Conservation (phyloP, 2,797 vertebrate species). For the Lagocephalus sceleratus region DNA sequence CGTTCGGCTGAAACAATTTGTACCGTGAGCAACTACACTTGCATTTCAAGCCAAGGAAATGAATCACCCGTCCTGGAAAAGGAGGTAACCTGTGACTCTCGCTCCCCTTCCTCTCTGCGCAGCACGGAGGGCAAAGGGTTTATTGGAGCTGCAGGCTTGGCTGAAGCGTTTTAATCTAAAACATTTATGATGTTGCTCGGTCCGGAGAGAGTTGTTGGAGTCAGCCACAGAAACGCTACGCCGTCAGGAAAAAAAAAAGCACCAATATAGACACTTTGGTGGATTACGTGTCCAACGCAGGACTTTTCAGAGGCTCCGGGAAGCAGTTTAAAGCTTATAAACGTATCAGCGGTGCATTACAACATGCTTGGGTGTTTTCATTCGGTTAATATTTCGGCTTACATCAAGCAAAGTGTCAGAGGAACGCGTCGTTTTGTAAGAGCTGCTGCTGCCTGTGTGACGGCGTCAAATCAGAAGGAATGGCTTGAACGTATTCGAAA, state of each 20-base stretch:
- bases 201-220: constrained; percentile 37
- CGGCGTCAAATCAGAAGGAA: no score
- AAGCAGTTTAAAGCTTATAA: constrained; percentile 9
- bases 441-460: no score
- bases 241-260: constrained; percentile 7
- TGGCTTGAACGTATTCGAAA: no score
- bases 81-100: constrained; percentile 20
- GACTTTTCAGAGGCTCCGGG: background rate
- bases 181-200: constrained; percentile 57
- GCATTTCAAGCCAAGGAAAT: constrained; percentile 34
- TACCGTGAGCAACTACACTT: constrained; percentile 15
- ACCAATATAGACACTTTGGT: constrained; percentile 3
- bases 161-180: constrained; percentile 51
- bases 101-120: constrained; percentile 21
- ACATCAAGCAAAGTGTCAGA: background rate
- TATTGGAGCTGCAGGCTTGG: constrained; percentile 24
- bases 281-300: constrained; percentile 2
- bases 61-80: constrained; percentile 42
- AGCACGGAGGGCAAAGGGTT: constrained; percentile 23
- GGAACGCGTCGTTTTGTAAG: no score
- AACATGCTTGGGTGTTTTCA: background rate
- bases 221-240: constrained; percentile 21
- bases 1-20: constrained; percentile 10
- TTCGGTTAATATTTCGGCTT: background rate
- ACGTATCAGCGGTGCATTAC: background rate